These are phyloP conservation scores for Mirounga angustirostris DNA, from an alignment of 2,113 vertebrate species.

Conservation along the genomic window DNA sequence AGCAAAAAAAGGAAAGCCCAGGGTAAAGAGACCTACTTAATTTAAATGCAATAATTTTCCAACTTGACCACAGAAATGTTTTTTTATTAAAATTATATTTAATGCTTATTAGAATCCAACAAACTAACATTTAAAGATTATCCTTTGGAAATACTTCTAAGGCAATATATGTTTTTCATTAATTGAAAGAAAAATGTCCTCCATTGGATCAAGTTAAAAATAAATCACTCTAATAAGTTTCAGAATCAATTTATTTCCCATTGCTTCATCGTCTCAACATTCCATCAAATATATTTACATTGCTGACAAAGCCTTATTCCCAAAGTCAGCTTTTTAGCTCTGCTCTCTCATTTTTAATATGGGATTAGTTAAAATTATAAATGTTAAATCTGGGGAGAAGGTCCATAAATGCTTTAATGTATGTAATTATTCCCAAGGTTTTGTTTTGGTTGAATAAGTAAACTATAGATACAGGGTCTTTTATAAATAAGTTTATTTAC, in stretches of 20 bases:
- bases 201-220: slow-evolving; percentile 27
- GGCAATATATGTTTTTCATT: neutral
- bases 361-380: neutral
- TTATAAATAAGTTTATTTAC: neutral
- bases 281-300: neutral
- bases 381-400: neutral
- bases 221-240: neutral
- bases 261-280: neutral
- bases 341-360: neutral
- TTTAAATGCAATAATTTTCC: neutral
- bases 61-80: neutral
- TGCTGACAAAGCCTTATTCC: neutral
- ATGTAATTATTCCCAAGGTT: neutral
- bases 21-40: neutral
- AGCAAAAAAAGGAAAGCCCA: neutral
- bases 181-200: neutral
- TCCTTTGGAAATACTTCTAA: slow-evolving; percentile 15
- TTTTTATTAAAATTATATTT: slow-evolving; percentile 15
- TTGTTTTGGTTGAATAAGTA: slow-evolving; percentile 20
- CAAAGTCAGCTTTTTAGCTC: neutral
- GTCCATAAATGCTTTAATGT: neutral
- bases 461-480: neutral
- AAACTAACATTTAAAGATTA: neutral
- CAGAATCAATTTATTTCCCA: neutral
- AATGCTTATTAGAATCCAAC: neutral